Evolutionary conservation across 2,113 vertebrate species (phyloP).

Genomic region (Perca fluviatilis): DNA sequence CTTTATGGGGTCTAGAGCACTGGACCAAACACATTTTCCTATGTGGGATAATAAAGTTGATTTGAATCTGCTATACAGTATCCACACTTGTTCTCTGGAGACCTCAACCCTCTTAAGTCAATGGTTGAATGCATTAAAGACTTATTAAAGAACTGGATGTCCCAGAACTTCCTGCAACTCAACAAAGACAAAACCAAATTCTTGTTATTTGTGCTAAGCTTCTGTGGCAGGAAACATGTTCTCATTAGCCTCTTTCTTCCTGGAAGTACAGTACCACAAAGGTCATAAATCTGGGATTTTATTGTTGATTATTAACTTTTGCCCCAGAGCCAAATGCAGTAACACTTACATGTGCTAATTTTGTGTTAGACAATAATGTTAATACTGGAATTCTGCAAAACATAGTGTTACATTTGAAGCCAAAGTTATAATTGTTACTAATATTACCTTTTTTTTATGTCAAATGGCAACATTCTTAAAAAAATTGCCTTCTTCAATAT

Average conservation of each 20-base stretch:
- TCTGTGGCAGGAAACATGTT: constrained; percentile 16
- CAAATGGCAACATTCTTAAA: too few relatives aligned
- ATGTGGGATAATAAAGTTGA: too few relatives aligned
- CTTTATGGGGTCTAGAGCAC: too few relatives aligned
- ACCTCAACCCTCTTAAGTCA: constrained; percentile 17
- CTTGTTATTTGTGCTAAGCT: constrained; percentile 4
- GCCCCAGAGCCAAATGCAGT: neutral
- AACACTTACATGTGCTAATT: neutral
- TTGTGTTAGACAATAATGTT: neutral
- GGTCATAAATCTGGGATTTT: constrained; percentile 7
- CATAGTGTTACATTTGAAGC: neutral
- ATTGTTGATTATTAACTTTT: constrained; percentile 23
- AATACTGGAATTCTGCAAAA: neutral
- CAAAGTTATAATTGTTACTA: too few relatives aligned
- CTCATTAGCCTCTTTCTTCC: constrained; percentile 15
- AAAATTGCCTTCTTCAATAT: too few relatives aligned
- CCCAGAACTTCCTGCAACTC: constrained; percentile 12
- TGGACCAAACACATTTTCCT: too few relatives aligned
- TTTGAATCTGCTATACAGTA: neutral
- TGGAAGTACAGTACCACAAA: constrained; percentile 16
- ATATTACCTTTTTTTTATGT: too few relatives aligned
- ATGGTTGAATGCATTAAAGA: constrained; percentile 7
- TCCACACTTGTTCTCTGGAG: neutral
- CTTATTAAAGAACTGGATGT: constrained; percentile 2
- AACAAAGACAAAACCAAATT: constrained; percentile 1